These are phyloP conservation scores for Campylomormyrus tamandua DNA, from an alignment of 2,113 vertebrate species.

Conservation along the genomic window DNA sequence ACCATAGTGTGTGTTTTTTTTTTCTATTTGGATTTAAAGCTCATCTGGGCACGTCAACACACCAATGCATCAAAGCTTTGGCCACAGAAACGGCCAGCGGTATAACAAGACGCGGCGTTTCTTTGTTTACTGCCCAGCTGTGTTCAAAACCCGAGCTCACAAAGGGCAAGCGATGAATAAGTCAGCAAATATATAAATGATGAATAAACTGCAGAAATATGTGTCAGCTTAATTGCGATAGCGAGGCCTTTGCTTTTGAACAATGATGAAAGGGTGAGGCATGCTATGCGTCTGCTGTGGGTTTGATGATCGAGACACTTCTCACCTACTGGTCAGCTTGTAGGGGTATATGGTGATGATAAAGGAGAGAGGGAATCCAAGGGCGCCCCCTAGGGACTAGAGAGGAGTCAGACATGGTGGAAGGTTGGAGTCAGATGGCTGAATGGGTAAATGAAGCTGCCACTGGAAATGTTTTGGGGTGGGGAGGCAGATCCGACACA, in stretches of 20 bases:
- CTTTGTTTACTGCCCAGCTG: neutral
- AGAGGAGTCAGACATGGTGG: neutral
- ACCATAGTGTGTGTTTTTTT: neutral
- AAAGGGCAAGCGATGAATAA: constrained; percentile 32
- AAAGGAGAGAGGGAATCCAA: constrained; percentile 44
- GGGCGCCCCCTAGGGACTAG: neutral
- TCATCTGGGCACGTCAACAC: neutral
- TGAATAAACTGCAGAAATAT: neutral
- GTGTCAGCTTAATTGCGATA: constrained; percentile 33
- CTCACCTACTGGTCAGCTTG: constrained; percentile 36
- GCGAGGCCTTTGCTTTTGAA: constrained; percentile 43
- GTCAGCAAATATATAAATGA: constrained; percentile 2
- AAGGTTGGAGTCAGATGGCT: neutral
- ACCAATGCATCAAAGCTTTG: neutral
- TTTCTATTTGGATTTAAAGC: neutral
- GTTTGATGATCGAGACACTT: constrained; percentile 51
- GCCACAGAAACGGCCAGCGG: neutral
- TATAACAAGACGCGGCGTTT: neutral
- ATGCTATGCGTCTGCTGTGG: constrained; percentile 48
- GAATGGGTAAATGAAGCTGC: neutral
- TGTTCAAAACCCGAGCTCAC: constrained; percentile 3
- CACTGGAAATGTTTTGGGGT: neutral
- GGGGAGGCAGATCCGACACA: neutral
- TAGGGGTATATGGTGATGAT: constrained; percentile 42
- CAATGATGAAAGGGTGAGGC: constrained; percentile 50